Evolutionary conservation across 2,113 vertebrate genomes (phyloP).

Genomic region (Acrocephalus arundinaceus): DNA sequence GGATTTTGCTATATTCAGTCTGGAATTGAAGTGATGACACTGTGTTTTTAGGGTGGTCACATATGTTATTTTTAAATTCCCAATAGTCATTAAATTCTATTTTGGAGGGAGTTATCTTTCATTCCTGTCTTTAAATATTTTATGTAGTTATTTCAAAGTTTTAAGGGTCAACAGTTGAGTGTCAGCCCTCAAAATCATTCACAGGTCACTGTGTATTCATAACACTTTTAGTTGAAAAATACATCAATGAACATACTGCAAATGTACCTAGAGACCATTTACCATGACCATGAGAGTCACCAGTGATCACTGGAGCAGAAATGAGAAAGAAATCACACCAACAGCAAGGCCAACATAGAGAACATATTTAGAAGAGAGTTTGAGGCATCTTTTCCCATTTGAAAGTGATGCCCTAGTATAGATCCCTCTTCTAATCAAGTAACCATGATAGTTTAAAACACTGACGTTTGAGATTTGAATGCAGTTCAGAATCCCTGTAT

Average conservation of each 20-base stretch:
- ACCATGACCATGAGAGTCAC: neutral
- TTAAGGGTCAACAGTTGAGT: constrained; percentile 20
- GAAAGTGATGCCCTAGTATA: neutral
- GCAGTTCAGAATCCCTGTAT: neutral
- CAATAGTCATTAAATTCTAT: neutral
- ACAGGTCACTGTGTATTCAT: constrained; percentile 10
- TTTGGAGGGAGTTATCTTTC: neutral
- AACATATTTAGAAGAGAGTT: neutral
- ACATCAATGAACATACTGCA: neutral
- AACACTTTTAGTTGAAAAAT: constrained; percentile 4
- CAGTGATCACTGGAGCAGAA: constrained; percentile 4
- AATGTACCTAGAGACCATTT: neutral
- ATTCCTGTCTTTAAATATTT: constrained; percentile 17
- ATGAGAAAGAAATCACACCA: neutral
- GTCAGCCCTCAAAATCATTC: constrained; percentile 5
- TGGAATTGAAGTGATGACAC: neutral
- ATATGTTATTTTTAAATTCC: neutral
- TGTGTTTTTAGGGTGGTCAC: neutral
- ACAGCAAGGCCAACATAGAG: neutral
- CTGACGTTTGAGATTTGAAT: neutral
- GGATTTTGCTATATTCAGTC: neutral
- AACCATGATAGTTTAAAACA: neutral
- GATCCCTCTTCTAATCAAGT: neutral
- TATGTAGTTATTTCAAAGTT: constrained; percentile 22
- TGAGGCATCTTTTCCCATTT: neutral